Base-by-base conservation (phyloP, 2,113 vertebrate species). In the Muntiacus reevesi region DNA sequence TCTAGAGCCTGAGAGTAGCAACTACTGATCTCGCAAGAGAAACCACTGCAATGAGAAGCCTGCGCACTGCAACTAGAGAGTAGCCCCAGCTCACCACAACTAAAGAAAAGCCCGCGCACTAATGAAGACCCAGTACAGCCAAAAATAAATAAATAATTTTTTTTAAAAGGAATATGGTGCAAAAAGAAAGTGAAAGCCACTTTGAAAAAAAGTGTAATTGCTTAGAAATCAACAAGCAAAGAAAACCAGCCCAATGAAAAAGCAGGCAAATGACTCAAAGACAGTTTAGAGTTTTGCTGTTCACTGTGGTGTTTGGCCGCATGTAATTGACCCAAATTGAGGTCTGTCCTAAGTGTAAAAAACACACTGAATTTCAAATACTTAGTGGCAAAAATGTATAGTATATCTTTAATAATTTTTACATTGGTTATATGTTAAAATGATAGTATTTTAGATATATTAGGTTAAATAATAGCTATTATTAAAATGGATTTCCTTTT, bases 401-500 rank as follows among this genome's bases (percentile, higher is more conserved):
- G 16, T 76, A 33, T 6, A 12, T 89, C 67, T 57, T 76, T 43
- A 33, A 89, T 76, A 55, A 83, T 83, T 83, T n/a, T 83, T 55
- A 25, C 15, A 55, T 54, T 83, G 50, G 13, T 55, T 83, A 15
- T 83, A 36, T 55, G 50, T 83, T 54, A n/a, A 55, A 55, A 83
- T 83, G 19, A 36, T 25, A 83, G 21, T 54, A 83, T 54, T 55
- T 55, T 36, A 82, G 50, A 15, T 25, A 83, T 54, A 83, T n/a
- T 54, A 52, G 47, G 79, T 23, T 82, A 82, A 54, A 82, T 82
- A 54, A 54, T 52, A 81, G 47, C 28, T 82, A 52, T 52, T 82
- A 82, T 52, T 82, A n/a, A 54, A 82, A 82, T n/a, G 50, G 79
- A 82, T n/a, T 82, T 82, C 79, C 79, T 82, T n/a, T 82, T 82